Base-by-base conservation (phyloP, 2,113 vertebrate genomes). In the Ascaphus truei region DNA sequence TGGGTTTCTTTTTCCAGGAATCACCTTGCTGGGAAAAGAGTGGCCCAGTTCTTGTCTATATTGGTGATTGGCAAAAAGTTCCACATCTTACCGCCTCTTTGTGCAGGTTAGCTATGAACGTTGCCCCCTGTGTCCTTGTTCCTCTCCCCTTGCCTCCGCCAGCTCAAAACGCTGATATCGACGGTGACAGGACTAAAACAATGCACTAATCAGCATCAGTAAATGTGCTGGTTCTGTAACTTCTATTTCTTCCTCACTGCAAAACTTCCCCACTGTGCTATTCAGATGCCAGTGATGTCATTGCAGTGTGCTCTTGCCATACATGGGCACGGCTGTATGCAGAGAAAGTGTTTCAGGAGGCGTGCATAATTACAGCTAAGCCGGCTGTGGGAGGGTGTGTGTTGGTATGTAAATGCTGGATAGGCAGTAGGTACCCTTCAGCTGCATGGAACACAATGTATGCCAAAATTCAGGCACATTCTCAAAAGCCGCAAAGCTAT, bases 401-500 rank as follows among this genome's bases (percentile, higher is more conserved):
- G 39, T 18, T 47, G 41, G 27, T 26, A 68, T 27, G 56, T 9
- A 16, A 41, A 33, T 45, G 36, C 27, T 57, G 27, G 36, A 18
- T 43, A 47, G 53, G 27, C 41, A 36, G 26, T 43, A 47, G 53
- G 27, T 30, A 36, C 30, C 30, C 53, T 45, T 36, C 53, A 34
- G 53, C 53, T 55, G 51, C 18, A 13, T 7, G 26, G 15, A 58
- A 27, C 37, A 31, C 51, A 43, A 47, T 31, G 25, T 23, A 45
- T 8, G 30, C 30, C 25, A 10, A 45, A 9, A 48, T 31, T 25
- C 15, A 45, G 12, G 25, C 15, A 55, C n/a, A 20, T n/a, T 5
- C 16, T 62, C 20, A 50, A 23, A 58, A 58, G 34, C 37, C 45
- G 53, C 65, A 58, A 31, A 58, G 52, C 65, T 50, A 15, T 2